These are phyloP conservation scores for Xyrichtys novacula DNA, from an alignment of 2,797 vertebrate species.

Conservation along the genomic window DNA sequence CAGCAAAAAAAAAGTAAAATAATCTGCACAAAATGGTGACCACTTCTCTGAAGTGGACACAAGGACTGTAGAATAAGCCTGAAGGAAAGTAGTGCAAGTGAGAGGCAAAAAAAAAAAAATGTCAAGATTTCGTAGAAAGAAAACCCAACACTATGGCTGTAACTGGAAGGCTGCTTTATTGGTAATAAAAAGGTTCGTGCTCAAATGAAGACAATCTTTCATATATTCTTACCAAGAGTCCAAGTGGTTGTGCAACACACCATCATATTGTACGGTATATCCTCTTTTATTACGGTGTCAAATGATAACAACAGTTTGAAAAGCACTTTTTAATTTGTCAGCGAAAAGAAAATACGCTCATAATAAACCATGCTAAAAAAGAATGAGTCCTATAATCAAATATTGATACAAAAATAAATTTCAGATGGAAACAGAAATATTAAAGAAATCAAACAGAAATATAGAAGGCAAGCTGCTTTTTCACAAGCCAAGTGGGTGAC, in stretches of 20 bases:
- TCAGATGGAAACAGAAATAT: slow-evolving; percentile 83
- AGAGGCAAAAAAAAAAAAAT: neutral
- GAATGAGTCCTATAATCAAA: slow-evolving; percentile 82
- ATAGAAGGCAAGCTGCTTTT: slow-evolving; percentile 88
- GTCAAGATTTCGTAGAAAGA: slow-evolving; percentile 41
- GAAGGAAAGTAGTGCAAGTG: neutral
- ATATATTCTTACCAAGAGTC: slow-evolving; percentile 89
- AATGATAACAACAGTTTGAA: slow-evolving; percentile 88
- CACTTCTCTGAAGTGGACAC: slow-evolving; percentile 31
- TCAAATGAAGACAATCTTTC: slow-evolving; percentile 92
- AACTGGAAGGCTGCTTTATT: slow-evolving; percentile 93
- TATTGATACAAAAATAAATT: slow-evolving; percentile 88
- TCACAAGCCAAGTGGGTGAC: slow-evolving; percentile 87
- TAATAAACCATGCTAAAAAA: slow-evolving; percentile 85
- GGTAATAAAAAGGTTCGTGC: slow-evolving; percentile 91
- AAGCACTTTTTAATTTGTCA: slow-evolving; percentile 87
- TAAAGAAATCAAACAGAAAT: slow-evolving; percentile 82
- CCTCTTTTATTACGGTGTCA: slow-evolving; percentile 86
- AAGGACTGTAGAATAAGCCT: slow-evolving; percentile 11
- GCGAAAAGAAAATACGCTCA: slow-evolving; percentile 78
- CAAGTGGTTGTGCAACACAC: slow-evolving; percentile 89
- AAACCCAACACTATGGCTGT: slow-evolving; percentile 69
- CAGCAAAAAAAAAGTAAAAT: slow-evolving; percentile 53
- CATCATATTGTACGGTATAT: slow-evolving; percentile 84
- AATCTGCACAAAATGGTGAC: slow-evolving; percentile 60